Evolutionary conservation across 1,140 invertebrate genomes (phyloP), one percentile per base, ranked within the genome.

Genomic region (Mactra quadrangularis): DNA sequence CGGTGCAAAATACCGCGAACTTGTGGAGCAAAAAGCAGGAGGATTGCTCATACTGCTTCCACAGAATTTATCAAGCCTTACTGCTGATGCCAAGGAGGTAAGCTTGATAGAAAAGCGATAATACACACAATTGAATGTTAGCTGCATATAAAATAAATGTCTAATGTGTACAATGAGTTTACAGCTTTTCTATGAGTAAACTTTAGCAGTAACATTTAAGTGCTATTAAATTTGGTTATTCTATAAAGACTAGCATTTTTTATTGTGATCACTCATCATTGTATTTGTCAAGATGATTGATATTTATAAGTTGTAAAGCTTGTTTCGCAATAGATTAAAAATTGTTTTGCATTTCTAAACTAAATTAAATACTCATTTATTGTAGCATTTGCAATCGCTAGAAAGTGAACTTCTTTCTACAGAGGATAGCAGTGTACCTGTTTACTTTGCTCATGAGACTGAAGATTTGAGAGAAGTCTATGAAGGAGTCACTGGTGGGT

Each of bases 11-110:
- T 97, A 97, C 90, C 93, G 96, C 79, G 95, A 96, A 79, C 95
- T 98, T 70, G 93, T 96, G 11, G 94, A 94, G 64, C 97, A 97
- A 92, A 93, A 94, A 82, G 97, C 97, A 50, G 97, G 97, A 27
- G 97, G 96, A 15, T 92, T 99, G 33, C 92, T 99, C 15, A 93
- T 98, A 19, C 94, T 98, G 53, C 89, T 99, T 75, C 98, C 98
- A 1, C 92, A 95, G 85, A 95, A 97, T 90, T 91, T 97, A n/a
- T 93, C 94, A 29, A 87, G 92, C 50, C 92, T 98, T 25, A 87
- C 92, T 15, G 72, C 90, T 15, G 95, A 97, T 70, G 95, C 97
- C 41, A 96, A 95, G 91, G 94, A 97, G 94, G 96, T 97, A 92
- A 86, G n/a, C n/a, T 33, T 70, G 33, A 17, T 70, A n/a, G n/a